Percentiles rank a stretch among this genome's conserved stretches.
phyloP scores from a whole-genome alignment of 2,113 vertebrate genomes.

The Puffinus mauretanicus region DNA sequence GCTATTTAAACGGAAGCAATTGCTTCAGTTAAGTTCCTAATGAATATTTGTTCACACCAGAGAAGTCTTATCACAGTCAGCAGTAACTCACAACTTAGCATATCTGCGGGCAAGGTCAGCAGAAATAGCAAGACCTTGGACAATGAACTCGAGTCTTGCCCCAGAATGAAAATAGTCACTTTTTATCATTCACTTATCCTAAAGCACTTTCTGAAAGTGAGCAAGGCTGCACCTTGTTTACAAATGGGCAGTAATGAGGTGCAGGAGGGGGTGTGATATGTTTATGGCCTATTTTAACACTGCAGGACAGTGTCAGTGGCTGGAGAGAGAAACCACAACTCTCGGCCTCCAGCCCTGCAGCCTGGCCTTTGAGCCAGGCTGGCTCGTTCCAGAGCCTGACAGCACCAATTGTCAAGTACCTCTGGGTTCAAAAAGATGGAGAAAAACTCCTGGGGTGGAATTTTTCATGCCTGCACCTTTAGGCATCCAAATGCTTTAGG shows the following conservation, averaged over 20 bases:
- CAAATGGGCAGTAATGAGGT: background rate
- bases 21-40: constrained; percentile 6
- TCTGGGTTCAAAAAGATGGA: background rate
- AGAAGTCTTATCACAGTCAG: background rate
- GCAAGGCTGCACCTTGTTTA: background rate
- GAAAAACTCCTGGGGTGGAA: background rate
- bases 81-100: background rate
- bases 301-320: background rate
- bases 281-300: background rate
- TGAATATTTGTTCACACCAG: constrained; percentile 25
- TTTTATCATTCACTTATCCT: background rate
- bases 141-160: background rate
- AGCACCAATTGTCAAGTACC: background rate
- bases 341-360: background rate
- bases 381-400: background rate
- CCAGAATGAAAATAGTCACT: background rate
- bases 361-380: background rate
- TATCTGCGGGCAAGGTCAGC: background rate
- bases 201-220: background rate
- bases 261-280: background rate
- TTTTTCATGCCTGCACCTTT: background rate
- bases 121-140: background rate
- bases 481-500: background rate
- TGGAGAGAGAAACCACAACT: background rate
- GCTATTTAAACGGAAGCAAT: constrained; percentile 11